Percentiles rank a stretch among this genome's conserved stretches.
Evolutionary conservation across 2,797 vertebrate genomes (phyloP).

Genomic region (Macrochelys suwanniensis): DNA sequence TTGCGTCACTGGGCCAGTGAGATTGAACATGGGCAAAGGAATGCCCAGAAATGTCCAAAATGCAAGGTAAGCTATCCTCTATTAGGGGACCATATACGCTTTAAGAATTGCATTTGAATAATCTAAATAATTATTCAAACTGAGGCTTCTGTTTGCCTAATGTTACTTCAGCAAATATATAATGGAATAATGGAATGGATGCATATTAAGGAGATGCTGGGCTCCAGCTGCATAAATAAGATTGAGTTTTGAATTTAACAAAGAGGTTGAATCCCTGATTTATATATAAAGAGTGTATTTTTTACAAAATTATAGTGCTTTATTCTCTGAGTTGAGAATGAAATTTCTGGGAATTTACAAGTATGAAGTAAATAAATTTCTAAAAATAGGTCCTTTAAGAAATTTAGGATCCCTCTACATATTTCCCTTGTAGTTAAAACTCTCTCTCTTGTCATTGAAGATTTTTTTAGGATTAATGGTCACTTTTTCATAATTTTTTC

Average conservation of each 20-base stretch:
- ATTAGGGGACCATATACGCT: not conserved
- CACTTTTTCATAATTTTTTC: not conserved
- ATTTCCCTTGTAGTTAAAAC: not conserved
- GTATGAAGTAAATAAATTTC: not conserved
- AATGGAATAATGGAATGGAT: not conserved
- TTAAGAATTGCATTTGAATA: not conserved
- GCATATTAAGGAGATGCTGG: not conserved
- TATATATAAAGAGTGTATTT: not conserved
- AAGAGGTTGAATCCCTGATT: not conserved
- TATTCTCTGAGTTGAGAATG: not conserved
- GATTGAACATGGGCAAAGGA: conserved; percentile 96
- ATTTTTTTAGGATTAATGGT: not conserved
- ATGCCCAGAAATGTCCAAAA: conserved; percentile 98
- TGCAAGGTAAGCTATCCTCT: conserved; percentile 89
- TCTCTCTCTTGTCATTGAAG: not conserved
- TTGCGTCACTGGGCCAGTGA: conserved; percentile 96
- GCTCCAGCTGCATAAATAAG: not conserved
- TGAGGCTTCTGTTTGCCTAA: not conserved
- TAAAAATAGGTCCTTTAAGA: not conserved
- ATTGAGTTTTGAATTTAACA: not conserved
- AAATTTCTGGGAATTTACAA: not conserved
- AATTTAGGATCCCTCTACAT: not conserved
- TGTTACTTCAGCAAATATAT: not conserved
- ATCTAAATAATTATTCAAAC: not conserved
- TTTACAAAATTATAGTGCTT: not conserved